Conservation (phyloP, 2,797 vertebrate genomes). For the Myripristis jacobus region DNA sequence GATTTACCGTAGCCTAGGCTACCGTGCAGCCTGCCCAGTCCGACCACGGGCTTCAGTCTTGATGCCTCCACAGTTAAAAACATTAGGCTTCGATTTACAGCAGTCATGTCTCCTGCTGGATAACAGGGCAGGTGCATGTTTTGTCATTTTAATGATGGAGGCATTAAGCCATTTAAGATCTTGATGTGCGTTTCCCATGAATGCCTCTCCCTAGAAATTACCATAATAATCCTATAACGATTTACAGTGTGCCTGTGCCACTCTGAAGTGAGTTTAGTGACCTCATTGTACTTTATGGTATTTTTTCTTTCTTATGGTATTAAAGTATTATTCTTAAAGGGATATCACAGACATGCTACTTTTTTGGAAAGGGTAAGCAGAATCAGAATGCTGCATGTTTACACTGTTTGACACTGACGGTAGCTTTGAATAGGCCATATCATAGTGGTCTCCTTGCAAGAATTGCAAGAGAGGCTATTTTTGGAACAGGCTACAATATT, state of each 20-base stretch:
- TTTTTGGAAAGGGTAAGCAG: constrained; percentile 10
- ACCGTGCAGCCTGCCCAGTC: not conserved
- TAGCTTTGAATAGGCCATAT: constrained; percentile 39
- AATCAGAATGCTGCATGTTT: constrained; percentile 20
- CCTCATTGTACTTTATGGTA: not conserved
- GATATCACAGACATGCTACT: not conserved
- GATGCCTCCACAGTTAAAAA: not conserved
- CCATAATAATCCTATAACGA: not conserved
- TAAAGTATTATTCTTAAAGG: not conserved
- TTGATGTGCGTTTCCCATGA: not conserved
- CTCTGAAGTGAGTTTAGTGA: not conserved
- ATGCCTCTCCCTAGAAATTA: not conserved
- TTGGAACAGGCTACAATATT: constrained; percentile 57
- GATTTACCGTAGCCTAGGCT: constrained; percentile 27
- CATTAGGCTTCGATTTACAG: constrained; percentile 18
- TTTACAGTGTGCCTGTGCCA: not conserved
- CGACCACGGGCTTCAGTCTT: not conserved
- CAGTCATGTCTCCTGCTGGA: constrained; percentile 9
- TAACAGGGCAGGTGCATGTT: constrained; percentile 47
- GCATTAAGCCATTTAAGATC: constrained; percentile 3
- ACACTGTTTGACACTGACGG: constrained; percentile 8
- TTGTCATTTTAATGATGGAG: constrained; percentile 44
- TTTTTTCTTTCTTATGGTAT: not conserved
- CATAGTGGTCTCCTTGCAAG: constrained; percentile 30
- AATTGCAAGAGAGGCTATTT: constrained; percentile 68